These are phyloP conservation scores for Orthonychiurus folsomi DNA, from an alignment of 2,888 invertebrate genomes.

Conservation along the genomic window DNA sequence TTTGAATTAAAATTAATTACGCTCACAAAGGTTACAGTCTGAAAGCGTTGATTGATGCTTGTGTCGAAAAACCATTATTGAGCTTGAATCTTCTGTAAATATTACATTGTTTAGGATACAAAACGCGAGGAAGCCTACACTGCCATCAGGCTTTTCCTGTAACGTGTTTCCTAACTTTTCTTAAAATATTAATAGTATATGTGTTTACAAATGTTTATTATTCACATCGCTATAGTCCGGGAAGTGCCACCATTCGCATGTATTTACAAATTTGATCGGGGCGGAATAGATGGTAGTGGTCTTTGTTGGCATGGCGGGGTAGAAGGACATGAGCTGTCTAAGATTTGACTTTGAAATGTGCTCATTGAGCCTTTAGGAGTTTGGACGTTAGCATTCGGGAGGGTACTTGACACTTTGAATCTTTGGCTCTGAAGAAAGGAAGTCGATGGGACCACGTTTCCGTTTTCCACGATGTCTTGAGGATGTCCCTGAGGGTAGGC, in stretches of 20 bases:
- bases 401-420: background rate
- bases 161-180: too few species aligned
- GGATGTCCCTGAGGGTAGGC: background rate
- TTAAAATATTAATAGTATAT: too few species aligned
- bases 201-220: too few species aligned
- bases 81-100: too few species aligned
- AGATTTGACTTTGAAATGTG: background rate
- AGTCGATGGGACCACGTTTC: background rate
- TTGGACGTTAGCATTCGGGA: background rate
- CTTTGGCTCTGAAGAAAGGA: background rate
- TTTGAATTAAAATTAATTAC: background rate
- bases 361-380: background rate
- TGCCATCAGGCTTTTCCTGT: too few species aligned
- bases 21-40: background rate
- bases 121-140: too few species aligned
- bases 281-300: constrained; percentile 35
- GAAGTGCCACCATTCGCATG: too few species aligned
- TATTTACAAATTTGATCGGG: constrained; percentile 13
- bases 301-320: constrained; percentile 17
- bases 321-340: background rate
- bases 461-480: background rate
- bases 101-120: too few species aligned
- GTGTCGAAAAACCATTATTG: background rate
- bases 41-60: background rate
- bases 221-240: too few species aligned